These are phyloP conservation scores for Myopa testacea DNA, from an alignment of 2,888 invertebrate genomes.

Conservation along the genomic window DNA sequence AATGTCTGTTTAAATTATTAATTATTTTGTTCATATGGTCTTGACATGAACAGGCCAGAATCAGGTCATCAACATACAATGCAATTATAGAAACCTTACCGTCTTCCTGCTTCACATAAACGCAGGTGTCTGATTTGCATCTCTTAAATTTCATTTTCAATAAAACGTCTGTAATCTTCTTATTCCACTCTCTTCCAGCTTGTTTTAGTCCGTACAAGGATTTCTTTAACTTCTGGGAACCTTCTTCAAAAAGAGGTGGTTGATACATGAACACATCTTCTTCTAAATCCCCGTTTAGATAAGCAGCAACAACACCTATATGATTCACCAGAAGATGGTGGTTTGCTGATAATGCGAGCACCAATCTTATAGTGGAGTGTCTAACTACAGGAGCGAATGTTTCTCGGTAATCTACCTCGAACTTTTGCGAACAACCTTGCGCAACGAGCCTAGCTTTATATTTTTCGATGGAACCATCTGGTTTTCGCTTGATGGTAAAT, in stretches of 20 bases:
- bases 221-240: not conserved
- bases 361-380: not conserved
- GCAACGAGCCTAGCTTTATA: not conserved
- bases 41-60: not conserved
- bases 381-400: not conserved
- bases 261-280: not conserved
- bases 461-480: not conserved
- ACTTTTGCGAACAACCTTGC: slow-evolving; percentile 1
- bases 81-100: not conserved
- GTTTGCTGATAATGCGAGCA: not conserved
- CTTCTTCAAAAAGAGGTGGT: not conserved
- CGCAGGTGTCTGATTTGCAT: not conserved
- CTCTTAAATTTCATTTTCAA: not conserved
- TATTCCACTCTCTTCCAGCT: slow-evolving; percentile 1
- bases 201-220: not conserved
- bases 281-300: not conserved
- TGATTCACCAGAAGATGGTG: not conserved
- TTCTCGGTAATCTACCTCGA: not conserved
- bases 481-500: not conserved
- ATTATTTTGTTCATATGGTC: not conserved
- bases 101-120: not conserved
- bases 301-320: not conserved
- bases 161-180: not conserved
- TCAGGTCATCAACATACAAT: not conserved
- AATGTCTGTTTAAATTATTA: not conserved